phyloP scores from a whole-genome alignment of 2,888 invertebrate species.

The Strigamia crassipes region DNA sequence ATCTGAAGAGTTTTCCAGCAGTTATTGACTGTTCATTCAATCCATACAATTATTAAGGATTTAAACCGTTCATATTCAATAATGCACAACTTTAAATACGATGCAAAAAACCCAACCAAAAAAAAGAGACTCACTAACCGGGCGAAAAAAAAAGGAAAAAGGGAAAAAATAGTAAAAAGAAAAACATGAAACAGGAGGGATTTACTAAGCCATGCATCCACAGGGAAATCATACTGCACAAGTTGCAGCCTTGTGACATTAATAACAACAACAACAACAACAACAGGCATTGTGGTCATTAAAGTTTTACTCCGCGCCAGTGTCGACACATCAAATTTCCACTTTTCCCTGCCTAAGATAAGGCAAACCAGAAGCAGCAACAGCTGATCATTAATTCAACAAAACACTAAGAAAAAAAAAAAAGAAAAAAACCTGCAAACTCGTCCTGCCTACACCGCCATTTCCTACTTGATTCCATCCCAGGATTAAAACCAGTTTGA shows the following conservation, averaged over 20 bases:
- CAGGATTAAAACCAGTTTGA: background rate
- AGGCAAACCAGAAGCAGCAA: constrained; percentile 3
- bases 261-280: constrained; percentile 1
- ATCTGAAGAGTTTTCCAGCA: no score
- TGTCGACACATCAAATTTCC: constrained; percentile 30
- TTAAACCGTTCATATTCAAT: background rate
- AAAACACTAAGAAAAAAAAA: background rate
- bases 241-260: constrained; percentile 30
- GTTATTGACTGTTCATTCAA: no score
- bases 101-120: background rate
- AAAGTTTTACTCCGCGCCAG: constrained; percentile 12
- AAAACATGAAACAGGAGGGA: constrained; percentile 16
- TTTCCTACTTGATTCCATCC: background rate
- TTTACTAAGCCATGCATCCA: constrained; percentile 30
- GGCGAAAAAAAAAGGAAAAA: background rate
- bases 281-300: constrained; percentile 26
- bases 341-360: background rate
- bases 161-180: background rate
- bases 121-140: background rate
- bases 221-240: constrained; percentile 30
- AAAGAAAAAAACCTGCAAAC: no score
- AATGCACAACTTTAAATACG: background rate
- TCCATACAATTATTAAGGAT: no score
- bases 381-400: constrained; percentile 23
- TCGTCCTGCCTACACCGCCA: background rate